Conservation (phyloP, 2,888 invertebrate genomes). For the Cataglyphis rosenhaueri region DNA sequence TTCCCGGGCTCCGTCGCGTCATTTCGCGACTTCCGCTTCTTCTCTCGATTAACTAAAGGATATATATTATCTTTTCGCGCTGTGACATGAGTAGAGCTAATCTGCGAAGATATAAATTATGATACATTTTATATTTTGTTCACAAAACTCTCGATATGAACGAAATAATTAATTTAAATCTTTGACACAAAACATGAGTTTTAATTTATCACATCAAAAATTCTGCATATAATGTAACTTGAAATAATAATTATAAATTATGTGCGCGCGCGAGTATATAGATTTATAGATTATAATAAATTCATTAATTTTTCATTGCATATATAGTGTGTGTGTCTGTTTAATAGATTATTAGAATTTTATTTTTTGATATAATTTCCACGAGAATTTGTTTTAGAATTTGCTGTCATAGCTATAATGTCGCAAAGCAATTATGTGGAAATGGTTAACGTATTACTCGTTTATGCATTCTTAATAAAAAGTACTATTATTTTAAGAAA, state of each 20-base stretch:
- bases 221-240: not conserved
- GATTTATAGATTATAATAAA: not conserved
- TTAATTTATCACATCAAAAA: not conserved
- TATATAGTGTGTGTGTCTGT: not conserved
- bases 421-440: slow-evolving; percentile 6
- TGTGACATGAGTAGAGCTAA: not conserved
- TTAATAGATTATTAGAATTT: not conserved
- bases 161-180: not conserved
- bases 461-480: slow-evolving; percentile 23
- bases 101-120: not conserved
- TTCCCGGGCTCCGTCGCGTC: slow-evolving; percentile 5
- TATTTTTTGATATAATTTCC: slow-evolving; percentile 3
- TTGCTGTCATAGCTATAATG: slow-evolving; percentile 20
- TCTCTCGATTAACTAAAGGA: slow-evolving; percentile 37
- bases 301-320: not conserved
- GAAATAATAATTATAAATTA: slow-evolving; percentile 2
- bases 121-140: not conserved
- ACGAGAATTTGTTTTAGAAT: slow-evolving; percentile 18
- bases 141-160: not conserved
- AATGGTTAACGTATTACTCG: slow-evolving; percentile 17
- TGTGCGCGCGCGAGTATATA: not conserved
- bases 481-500: not conserved
- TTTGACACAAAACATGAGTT: not conserved
- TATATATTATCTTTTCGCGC: slow-evolving; percentile 26
- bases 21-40: slow-evolving; percentile 50